Evolutionary conservation across 2,888 invertebrate species (phyloP), one percentile per base, ranked within the genome.

Genomic region (Melieria crassipennis): DNA sequence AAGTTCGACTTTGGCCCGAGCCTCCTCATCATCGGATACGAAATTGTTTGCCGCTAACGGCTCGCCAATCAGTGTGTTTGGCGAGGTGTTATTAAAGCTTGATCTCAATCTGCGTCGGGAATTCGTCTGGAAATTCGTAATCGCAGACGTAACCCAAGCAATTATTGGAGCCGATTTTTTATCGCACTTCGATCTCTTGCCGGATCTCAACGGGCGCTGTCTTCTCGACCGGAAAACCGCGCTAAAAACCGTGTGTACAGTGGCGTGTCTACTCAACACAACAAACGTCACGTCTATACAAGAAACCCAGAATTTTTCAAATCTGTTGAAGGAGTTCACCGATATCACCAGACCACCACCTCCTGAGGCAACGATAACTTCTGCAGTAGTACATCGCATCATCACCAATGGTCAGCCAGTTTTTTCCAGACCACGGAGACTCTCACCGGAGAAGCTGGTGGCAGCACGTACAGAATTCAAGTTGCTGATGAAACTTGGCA

Each of bases 401-500:
- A 5, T 9, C 5, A 11, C 16, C 10, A 3, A 13, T 56, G 56
- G 63, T 1, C 16, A 45, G 7, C 69, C 69, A 11, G 69, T 69
- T 13, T 66, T 69, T 70, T 47, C 66, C 5, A 57, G 69, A n/a
- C 72, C 76, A 46, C 66, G 74, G 7, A 76, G 78, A 16, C 72
- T 87, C 2, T 78, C 80, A 1, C 83, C 82, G 0, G 74, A 76
- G 5, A 77, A 76, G 60, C 50, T 76, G 1, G 60, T 57, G 3
- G 71, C 73, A 1, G 77, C 75, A 5, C 70, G 69, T 57, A 50
- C 63, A 2, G 75, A 78, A 13, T 75, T 78, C 46, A 65, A 76
- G 7, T 72, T 57, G 6, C 50, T 76, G 0, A 63, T 76, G 42
- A 78, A 87, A 48, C 72, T 79, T 9, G 87, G 87, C 0, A 85